Evolutionary conservation across 2,113 vertebrate genomes (phyloP), one percentile per base, ranked within the genome.

Genomic region (Pardalotus punctatus): DNA sequence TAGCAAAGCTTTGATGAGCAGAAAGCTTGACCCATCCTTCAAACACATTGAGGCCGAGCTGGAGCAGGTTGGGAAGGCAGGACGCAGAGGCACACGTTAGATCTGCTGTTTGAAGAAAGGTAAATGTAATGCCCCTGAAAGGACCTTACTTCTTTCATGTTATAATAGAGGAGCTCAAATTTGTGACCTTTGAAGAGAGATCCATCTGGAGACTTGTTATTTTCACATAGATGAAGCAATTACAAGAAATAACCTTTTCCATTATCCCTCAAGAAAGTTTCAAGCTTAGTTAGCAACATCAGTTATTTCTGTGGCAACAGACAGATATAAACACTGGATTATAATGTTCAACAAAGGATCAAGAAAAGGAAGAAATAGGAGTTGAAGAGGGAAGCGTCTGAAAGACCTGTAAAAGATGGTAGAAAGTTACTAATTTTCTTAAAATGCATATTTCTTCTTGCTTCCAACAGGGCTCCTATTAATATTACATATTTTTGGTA

Each of bases 261-360:
- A 90, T 81, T 71, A 79, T 61, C 53, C 72, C 50, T 85, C 60
- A 60, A 96, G 94, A 60, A 96, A 97, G 57, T 78, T 93, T 78
- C 57, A 89, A 84, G 69, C 77, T 89, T 88, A 76, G 90, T 88
- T 95, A 84, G 82, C 48, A 81, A 88, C 87, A 95, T 57, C 42
- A 64, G 90, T 84, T 94, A 67, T 96, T 96, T 92, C 93, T 91
- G 82, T 81, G 92, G 81, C 82, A 91, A 96, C 58, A 96, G 85
- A 94, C 86, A 95, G 38, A 83, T 79, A 91, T 97, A 96, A 69
- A 95, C 95, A 96, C 25, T 86, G 91, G 96, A 96, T 94, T 96
- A 96, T 76, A 69, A 96, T 72, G 66, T 92, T 96, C 95, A 96
- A 93, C 96, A 85, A 92, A 61, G 90, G 83, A 80, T 88, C 62